These are phyloP conservation scores for Endomychus coccineus DNA, from an alignment of 2,888 invertebrate species.

Conservation along the genomic window DNA sequence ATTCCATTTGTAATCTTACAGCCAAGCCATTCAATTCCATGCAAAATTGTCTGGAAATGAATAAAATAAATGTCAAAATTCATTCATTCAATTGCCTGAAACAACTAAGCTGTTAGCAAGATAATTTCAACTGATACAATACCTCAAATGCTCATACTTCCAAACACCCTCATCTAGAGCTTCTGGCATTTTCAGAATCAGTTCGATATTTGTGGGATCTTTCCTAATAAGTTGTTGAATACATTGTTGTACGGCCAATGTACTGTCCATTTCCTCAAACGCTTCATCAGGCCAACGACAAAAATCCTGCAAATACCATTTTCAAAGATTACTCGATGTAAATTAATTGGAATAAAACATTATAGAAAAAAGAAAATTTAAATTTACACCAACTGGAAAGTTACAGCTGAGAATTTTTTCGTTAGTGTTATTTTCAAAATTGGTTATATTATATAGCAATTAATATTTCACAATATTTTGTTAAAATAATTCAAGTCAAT, in stretches of 20 bases:
- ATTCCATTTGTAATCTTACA: slow-evolving; percentile 90
- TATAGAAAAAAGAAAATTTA: neutral
- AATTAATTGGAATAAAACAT: slow-evolving; percentile 10
- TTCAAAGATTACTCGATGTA: too few relatives aligned
- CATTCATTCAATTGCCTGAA: neutral
- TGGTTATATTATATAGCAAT: neutral
- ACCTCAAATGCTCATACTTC: slow-evolving; percentile 99
- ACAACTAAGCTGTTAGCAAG: neutral
- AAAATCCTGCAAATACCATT: slow-evolving; percentile 85
- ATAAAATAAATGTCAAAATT: slow-evolving; percentile 4
- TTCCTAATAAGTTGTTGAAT: slow-evolving; percentile 95
- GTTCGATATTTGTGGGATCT: slow-evolving; percentile 88
- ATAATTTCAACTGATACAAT: slow-evolving; percentile 15
- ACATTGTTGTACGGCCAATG: slow-evolving; percentile 95
- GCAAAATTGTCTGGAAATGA: slow-evolving; percentile 80
- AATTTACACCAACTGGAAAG: too few relatives aligned
- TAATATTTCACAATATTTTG: neutral
- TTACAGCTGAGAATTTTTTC: neutral
- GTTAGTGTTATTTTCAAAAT: neutral
- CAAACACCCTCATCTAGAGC: slow-evolving; percentile 98
- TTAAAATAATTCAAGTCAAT: slow-evolving; percentile 2
- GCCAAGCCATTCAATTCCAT: slow-evolving; percentile 99
- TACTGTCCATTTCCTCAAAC: slow-evolving; percentile 99
- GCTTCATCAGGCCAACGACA: slow-evolving; percentile 97
- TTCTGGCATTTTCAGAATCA: slow-evolving; percentile 93